phyloP scores from a whole-genome alignment of 2,113 vertebrate genomes.

The Megalops atlanticus region DNA sequence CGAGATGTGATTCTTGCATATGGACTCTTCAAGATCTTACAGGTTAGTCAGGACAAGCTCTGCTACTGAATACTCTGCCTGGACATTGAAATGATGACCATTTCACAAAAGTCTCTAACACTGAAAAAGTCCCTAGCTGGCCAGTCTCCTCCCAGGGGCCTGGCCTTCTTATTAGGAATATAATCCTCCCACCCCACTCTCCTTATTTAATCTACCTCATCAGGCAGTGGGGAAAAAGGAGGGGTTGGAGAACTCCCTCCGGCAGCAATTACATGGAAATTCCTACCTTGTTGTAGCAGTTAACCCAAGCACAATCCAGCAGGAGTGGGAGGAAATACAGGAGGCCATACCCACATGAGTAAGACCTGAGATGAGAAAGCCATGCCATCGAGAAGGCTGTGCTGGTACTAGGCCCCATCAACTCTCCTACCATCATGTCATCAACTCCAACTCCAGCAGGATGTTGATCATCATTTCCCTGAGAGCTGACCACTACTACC shows the following conservation, averaged over 20 bases:
- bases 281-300: constrained; percentile 8
- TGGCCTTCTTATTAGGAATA: neutral
- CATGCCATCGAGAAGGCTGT: too few species aligned
- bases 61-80: neutral
- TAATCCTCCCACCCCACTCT: neutral
- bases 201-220: too few species aligned
- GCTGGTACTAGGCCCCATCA: too few species aligned
- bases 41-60: constrained; percentile 19
- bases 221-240: constrained; percentile 6
- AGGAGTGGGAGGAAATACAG: neutral
- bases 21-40: neutral
- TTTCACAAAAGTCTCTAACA: neutral
- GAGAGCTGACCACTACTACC: too few species aligned
- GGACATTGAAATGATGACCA: constrained; percentile 17
- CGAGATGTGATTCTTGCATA: neutral
- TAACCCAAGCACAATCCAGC: neutral
- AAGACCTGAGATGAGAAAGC: too few species aligned
- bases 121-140: constrained; percentile 26
- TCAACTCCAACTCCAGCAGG: neutral
- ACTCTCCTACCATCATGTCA: too few species aligned
- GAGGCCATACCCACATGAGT: neutral
- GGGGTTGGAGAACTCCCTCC: constrained; percentile 20
- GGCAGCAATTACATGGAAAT: constrained; percentile 29
- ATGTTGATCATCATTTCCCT: too few species aligned
- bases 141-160: constrained; percentile 12